Percentiles rank a stretch among this genome's conserved stretches.
These are phyloP conservation scores for Caenorhabditis latens DNA, from an alignment of 1,140 invertebrate species.

Conservation along the genomic window DNA sequence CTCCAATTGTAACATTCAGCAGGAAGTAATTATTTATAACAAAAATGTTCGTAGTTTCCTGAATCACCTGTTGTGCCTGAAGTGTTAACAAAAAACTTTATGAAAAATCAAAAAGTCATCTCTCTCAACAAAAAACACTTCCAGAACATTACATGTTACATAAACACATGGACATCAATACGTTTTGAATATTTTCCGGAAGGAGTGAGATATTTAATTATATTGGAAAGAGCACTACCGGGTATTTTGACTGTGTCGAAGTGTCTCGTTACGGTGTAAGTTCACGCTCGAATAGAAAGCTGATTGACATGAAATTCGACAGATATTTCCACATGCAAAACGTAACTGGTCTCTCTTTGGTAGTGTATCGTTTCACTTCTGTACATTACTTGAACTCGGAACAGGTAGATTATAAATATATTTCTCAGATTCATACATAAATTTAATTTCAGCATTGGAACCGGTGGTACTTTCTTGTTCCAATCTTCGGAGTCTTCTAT, in stretches of 20 bases:
- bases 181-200: not conserved
- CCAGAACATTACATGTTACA: slow-evolving; percentile 25
- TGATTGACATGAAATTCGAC: not conserved
- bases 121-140: not conserved
- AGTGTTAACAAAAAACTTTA: not conserved
- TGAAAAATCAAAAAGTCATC: not conserved
- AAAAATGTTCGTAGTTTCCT: not conserved
- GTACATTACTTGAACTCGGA: not conserved
- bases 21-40: not conserved
- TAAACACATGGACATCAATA: slow-evolving; percentile 16
- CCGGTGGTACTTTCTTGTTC: not conserved
- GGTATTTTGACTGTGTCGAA: not conserved
- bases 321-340: slow-evolving; percentile 47
- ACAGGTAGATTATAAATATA: not conserved
- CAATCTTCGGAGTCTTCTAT: not conserved
- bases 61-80: not conserved
- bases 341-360: slow-evolving; percentile 15
- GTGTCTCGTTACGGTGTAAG: not conserved
- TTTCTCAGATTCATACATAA: too few species aligned
- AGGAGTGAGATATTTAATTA: not conserved
- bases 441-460: not conserved
- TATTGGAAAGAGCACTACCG: not conserved
- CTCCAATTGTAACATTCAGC: not conserved
- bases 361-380: slow-evolving; percentile 7
- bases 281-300: not conserved